Percentiles rank a stretch among this genome's conserved stretches.
phyloP scores from a whole-genome alignment of 2,888 invertebrate species.

The Oligia latruncula region DNA sequence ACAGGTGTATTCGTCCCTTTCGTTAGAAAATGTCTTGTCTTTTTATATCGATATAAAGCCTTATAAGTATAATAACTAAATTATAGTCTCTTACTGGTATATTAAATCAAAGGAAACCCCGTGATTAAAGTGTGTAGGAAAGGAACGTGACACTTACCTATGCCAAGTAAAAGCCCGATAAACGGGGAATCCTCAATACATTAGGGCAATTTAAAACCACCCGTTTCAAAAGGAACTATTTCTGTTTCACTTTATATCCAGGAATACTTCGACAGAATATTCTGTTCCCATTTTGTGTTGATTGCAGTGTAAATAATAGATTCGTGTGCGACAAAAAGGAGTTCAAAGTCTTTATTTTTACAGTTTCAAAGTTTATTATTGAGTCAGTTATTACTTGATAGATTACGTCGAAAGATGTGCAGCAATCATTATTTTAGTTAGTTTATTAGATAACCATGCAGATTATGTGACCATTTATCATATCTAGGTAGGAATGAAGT shows the following conservation, averaged over 20 bases:
- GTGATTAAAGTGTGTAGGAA: conserved; percentile 42
- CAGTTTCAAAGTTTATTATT: neutral
- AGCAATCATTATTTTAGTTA: neutral
- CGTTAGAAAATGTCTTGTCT: conserved; percentile 16
- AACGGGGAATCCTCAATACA: conserved; percentile 36
- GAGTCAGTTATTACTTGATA: neutral
- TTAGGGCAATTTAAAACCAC: conserved; percentile 42
- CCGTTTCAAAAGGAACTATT: conserved; percentile 36
- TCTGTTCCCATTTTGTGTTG: conserved; percentile 7
- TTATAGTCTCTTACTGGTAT: conserved; percentile 14
- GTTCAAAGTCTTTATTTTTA: conserved; percentile 17
- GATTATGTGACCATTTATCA: neutral
- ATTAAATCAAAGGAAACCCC: conserved; percentile 53
- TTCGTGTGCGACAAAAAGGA: neutral
- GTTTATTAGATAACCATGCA: neutral
- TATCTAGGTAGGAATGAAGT: neutral
- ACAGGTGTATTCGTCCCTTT: conserved; percentile 7
- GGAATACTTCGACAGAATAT: conserved; percentile 33
- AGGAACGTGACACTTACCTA: conserved; percentile 56
- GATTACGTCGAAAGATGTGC: neutral
- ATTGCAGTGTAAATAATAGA: conserved; percentile 34
- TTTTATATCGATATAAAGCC: conserved; percentile 24
- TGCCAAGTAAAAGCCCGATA: conserved; percentile 45
- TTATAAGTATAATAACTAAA: conserved; percentile 18
- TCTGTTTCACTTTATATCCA: conserved; percentile 25